These are phyloP conservation scores for Holotrichia oblita DNA, from an alignment of 1,140 invertebrate species.

Conservation along the genomic window DNA sequence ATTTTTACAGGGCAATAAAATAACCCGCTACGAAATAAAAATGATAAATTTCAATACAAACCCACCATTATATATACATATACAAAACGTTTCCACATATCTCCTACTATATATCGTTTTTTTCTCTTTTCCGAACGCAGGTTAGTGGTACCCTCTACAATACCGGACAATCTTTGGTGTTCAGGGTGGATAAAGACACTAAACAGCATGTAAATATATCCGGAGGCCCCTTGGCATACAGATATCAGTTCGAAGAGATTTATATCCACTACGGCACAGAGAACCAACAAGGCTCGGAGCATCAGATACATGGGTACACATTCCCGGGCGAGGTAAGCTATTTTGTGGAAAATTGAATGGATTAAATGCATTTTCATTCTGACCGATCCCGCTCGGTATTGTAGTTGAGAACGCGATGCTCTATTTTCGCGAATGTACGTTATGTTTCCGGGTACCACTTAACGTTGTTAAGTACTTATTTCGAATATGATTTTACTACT, in stretches of 20 bases:
- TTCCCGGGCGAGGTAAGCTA: conserved; percentile 91
- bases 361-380: conserved; percentile 13
- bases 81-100: not conserved
- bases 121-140: conserved; percentile 62
- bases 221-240: conserved; percentile 94
- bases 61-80: not conserved
- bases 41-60: not conserved
- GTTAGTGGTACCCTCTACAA: conserved; percentile 88
- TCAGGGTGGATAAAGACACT: conserved; percentile 86
- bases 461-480: too few species aligned
- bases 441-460: too few species aligned
- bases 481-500: too few species aligned
- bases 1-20: conserved; percentile 8
- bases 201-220: conserved; percentile 90
- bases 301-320: conserved; percentile 89
- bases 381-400: not conserved
- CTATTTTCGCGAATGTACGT: too few species aligned
- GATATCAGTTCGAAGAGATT: conserved; percentile 93
- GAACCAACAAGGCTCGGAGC: conserved; percentile 90
- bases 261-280: conserved; percentile 93
- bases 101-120: not conserved
- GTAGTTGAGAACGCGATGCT: too few species aligned
- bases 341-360: conserved; percentile 31
- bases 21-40: not conserved
- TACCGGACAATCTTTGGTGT: conserved; percentile 90